Percentiles rank a stretch among this genome's conserved stretches.
phyloP scores from a whole-genome alignment of 2,888 invertebrate genomes.

The Hedychridium roseum region DNA sequence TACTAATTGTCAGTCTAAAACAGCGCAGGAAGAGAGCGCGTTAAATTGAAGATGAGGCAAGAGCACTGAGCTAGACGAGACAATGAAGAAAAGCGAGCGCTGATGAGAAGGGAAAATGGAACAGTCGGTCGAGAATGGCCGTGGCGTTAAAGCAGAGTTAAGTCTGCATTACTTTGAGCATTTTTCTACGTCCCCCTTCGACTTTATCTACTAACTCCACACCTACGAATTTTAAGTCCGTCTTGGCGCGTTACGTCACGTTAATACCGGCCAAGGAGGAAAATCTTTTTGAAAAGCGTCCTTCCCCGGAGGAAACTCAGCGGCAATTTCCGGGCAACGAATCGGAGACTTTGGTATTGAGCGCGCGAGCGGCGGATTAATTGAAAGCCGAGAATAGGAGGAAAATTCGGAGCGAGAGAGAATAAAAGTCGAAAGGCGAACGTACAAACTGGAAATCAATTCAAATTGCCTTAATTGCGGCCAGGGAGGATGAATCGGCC shows the following conservation, averaged over 20 bases:
- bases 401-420: not conserved
- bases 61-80: conserved; percentile 16
- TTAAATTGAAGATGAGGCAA: conserved; percentile 1
- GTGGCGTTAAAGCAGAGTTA: no score
- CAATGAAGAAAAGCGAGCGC: conserved; percentile 3
- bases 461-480: no score
- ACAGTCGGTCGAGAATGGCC: not conserved
- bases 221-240: no score
- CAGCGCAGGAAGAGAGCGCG: no score
- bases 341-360: not conserved
- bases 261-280: no score
- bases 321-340: not conserved
- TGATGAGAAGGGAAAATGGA: not conserved
- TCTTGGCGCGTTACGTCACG: no score
- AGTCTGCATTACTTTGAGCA: no score
- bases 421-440: not conserved
- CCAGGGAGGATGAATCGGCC: no score
- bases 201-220: no score
- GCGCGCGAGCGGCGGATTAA: not conserved
- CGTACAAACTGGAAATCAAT: no score
- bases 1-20: no score
- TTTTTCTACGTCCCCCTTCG: no score
- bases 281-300: conserved; percentile 1
- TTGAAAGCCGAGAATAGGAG: not conserved
- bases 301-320: not conserved